Conservation (phyloP, 1,140 invertebrate genomes). For the Heliconius hewitsoni region DNA sequence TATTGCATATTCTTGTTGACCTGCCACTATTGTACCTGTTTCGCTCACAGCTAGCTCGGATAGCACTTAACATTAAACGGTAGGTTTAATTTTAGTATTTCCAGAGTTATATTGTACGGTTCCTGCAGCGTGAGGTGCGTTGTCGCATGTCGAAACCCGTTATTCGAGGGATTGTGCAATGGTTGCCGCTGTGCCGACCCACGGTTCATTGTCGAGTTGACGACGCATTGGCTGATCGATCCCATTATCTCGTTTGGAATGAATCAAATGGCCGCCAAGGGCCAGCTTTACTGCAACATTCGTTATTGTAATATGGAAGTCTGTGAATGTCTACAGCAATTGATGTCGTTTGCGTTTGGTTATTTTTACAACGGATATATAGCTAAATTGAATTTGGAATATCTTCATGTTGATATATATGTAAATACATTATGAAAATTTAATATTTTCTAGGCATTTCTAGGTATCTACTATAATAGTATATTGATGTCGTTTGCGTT, state of each 20-base stretch:
- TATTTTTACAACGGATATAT: neutral
- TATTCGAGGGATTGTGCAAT: constrained; percentile 65
- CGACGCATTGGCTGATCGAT: constrained; percentile 62
- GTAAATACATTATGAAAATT: neutral
- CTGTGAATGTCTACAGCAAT: constrained; percentile 27
- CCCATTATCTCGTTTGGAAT: constrained; percentile 61
- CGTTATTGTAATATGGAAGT: constrained; percentile 32
- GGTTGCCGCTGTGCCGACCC: constrained; percentile 40
- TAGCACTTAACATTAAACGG: neutral
- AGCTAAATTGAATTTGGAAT: neutral
- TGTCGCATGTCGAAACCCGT: constrained; percentile 58
- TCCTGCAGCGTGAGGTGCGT: constrained; percentile 42
- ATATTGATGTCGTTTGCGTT: constrained; percentile 8
- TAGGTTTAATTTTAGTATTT: constrained; percentile 32
- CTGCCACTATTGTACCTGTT: neutral
- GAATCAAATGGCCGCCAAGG: constrained; percentile 50
- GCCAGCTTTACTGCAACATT: constrained; percentile 34
- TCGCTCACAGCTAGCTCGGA: neutral
- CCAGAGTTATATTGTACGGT: constrained; percentile 32
- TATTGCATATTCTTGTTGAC: neutral
- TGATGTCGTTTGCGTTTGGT: constrained; percentile 2
- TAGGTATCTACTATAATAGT: no score
- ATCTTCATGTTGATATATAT: neutral
- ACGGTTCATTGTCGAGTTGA: constrained; percentile 73
- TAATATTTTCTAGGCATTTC: no score